Conservation (phyloP, 1,140 invertebrate genomes). For the Drosophila neocordata region DNA sequence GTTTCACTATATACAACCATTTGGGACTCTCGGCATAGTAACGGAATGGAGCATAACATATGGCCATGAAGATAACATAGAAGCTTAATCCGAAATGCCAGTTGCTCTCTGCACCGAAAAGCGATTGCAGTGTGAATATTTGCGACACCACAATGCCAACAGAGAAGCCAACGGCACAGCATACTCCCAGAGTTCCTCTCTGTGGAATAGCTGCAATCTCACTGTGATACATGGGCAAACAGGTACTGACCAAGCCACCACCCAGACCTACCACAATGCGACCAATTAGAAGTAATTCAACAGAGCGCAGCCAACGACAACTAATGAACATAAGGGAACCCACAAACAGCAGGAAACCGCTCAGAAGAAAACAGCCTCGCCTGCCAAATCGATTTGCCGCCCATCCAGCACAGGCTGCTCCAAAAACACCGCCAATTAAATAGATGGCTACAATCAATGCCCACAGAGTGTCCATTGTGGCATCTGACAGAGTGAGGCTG, state of each 20-base stretch:
- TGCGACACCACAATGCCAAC: constrained; percentile 91
- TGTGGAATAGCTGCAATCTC: constrained; percentile 90
- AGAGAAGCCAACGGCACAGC: constrained; percentile 93
- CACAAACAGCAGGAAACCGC: constrained; percentile 47
- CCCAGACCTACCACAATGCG: constrained; percentile 88
- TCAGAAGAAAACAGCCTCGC: constrained; percentile 42
- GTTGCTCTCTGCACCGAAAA: constrained; percentile 83
- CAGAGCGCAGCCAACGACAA: constrained; percentile 85
- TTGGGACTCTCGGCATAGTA: constrained; percentile 93
- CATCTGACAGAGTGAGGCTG: constrained; percentile 82
- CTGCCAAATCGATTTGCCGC: constrained; percentile 88
- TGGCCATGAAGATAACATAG: constrained; percentile 85
- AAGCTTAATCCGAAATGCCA: constrained; percentile 89
- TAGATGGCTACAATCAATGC: constrained; percentile 90
- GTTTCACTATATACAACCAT: constrained; percentile 88
- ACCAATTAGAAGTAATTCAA: constrained; percentile 88
- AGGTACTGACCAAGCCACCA: constrained; percentile 88
- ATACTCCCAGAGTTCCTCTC: constrained; percentile 90
- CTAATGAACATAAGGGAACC: constrained; percentile 85
- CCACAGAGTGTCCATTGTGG: constrained; percentile 87
- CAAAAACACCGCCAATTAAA: constrained; percentile 89
- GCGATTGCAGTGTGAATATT: constrained; percentile 82
- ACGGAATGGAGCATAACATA: constrained; percentile 84
- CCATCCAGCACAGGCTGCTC: constrained; percentile 88
- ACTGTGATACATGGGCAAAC: constrained; percentile 92